Base-by-base conservation (phyloP, 2,113 vertebrate genomes). In the Mormyrus iriodes region DNA sequence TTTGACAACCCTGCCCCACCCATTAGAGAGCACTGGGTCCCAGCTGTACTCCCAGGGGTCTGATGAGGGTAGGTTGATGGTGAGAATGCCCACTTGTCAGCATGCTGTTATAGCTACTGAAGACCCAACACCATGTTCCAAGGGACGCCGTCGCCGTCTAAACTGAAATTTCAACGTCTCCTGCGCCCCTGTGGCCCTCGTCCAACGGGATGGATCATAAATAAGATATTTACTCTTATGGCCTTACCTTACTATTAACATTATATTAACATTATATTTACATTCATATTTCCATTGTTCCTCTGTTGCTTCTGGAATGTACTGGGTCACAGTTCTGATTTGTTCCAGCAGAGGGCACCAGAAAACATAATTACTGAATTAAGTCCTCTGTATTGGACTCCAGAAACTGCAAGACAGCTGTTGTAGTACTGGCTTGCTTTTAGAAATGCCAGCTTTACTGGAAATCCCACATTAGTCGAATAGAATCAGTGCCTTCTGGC, bases 311-410 rank as follows among this genome's bases (percentile, higher is more conserved):
- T 49, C 24, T 49, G 48, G 48, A 42, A 79, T 7, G 73, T 79
- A 19, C 39, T 42, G 17, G 31, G 73, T 42, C 35, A 79, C 73
- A 79, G 13, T 79, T 79, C 73, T 7, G 35, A 42, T 79, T 17
- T 19, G 5, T 39, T 79, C 49, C 88, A 88, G 73, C 9, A 88
- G 73, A 73, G 88, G 69, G 73, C 73, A 55, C 15, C 69, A 88
- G 27, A 51, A 79, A 35, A n/a, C n/a, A n/a, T n/a, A n/a, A 48
- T 39, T 7, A 27, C 39, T n/a, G 53, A 46, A 87, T 31, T 9
- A 44, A 48, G 39, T 84, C 21, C 19, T 46, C 8, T n/a, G 15
- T 46, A 46, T 46, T 48, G 42, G 39, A 48, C 42, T 48, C 82
- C 42, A 39, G 85, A n/a, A 52, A 31, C 27, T 27, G 85, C 19